Conservation (phyloP, 2,888 invertebrate genomes). For the Sinohyriopsis cumingii region DNA sequence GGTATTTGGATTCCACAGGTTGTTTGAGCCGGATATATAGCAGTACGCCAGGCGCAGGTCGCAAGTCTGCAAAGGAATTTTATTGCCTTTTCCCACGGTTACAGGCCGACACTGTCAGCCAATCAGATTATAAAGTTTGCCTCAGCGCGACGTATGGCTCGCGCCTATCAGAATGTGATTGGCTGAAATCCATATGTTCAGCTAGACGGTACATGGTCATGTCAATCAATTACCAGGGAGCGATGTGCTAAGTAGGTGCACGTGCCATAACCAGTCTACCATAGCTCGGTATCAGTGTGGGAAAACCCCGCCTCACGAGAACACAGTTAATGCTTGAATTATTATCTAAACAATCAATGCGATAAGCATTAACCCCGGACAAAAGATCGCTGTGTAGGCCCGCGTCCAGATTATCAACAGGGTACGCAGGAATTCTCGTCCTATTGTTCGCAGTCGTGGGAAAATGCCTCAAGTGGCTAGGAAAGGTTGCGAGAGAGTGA, state of each 20-base stretch:
- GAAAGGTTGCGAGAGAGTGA: slow-evolving; percentile 8
- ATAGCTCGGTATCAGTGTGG: slow-evolving; percentile 56
- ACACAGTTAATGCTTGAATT: slow-evolving; percentile 11
- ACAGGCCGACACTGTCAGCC: slow-evolving; percentile 50
- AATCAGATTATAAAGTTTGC: slow-evolving; percentile 40
- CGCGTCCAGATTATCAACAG: slow-evolving; percentile 30
- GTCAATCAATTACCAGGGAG: slow-evolving; percentile 52
- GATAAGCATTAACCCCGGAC: slow-evolving; percentile 26
- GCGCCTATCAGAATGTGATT: slow-evolving; percentile 37
- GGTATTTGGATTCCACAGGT: slow-evolving; percentile 32
- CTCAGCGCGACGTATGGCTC: slow-evolving; percentile 33
- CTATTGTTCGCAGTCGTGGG: slow-evolving; percentile 39
- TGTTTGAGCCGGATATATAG: slow-evolving; percentile 48
- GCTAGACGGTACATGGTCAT: slow-evolving; percentile 34
- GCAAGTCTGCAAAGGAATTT: slow-evolving; percentile 60
- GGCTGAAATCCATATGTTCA: slow-evolving; percentile 27
- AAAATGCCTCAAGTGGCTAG: slow-evolving; percentile 47
- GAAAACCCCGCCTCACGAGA: slow-evolving; percentile 59
- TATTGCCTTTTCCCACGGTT: slow-evolving; percentile 63
- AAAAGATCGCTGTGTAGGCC: slow-evolving; percentile 33
- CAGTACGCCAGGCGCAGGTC: slow-evolving; percentile 49
- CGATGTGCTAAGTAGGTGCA: slow-evolving; percentile 49
- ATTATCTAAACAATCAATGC: slow-evolving; percentile 38
- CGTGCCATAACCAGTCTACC: slow-evolving; percentile 55
- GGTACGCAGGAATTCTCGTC: slow-evolving; percentile 27